Evolutionary conservation across 2,797 vertebrate genomes (phyloP), one percentile per base, ranked within the genome.

Genomic region (Urosaurus nigricauda): DNA sequence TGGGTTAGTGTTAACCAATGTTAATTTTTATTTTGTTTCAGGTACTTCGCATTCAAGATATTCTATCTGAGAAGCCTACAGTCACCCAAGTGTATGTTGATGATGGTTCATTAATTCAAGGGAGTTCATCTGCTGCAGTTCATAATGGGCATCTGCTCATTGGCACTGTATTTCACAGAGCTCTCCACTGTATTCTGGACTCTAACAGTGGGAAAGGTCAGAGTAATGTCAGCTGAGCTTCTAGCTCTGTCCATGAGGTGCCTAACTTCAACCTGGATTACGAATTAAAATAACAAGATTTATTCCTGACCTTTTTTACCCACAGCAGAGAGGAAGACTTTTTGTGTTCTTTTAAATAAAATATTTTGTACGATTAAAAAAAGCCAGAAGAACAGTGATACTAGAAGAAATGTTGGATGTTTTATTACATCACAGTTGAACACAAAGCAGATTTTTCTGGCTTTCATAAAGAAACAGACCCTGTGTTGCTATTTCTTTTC

Each of bases 81-180:
- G 97, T 98, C 95, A 97, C 97, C 0, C 97, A 97, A 2, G 94
- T 98, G 53, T 98, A 98, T 0, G 90, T 96, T 0, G 98, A 99
- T 86, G 91, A 98, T 0, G 99, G 98, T 9, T 95, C 97, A 0
- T 96, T 98, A 92, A 95, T 99, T 87, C 96, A 98, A 32, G 98
- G 95, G 2, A 98, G 97, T 35, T 98, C 98, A 0, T 98, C 98
- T 79, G 98, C 98, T 0, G 83, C 97, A 0, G 1, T 95, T 0
- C 97, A 98, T 1, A 89, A 96, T 6, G 87, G 91, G 53, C 98
- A 98, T 79, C 94, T 99, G 79, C 97, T 99, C 19, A 97, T 99
- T 5, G 98, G 98, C 85, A 98, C 98, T 0, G 94, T 99, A 80
- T 99, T 96, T 93, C 98, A 99, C 87, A 98, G 97, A 97, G 97